Percentiles rank a stretch among this genome's conserved stretches.
phyloP scores from a whole-genome alignment of 2,888 invertebrate genomes.

The Crocallis elinguaria region DNA sequence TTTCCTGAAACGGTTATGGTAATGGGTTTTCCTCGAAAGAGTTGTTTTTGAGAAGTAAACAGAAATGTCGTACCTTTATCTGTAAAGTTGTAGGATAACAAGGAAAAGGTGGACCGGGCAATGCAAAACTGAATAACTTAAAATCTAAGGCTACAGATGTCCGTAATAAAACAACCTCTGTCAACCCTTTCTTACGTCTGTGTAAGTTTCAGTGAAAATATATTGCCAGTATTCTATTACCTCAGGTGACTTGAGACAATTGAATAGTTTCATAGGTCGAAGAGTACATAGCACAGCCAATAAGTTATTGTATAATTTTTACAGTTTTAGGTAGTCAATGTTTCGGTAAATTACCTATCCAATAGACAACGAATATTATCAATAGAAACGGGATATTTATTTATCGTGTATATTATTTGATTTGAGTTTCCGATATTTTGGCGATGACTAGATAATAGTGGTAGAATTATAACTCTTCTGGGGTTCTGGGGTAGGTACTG shows the following conservation, averaged over 20 bases:
- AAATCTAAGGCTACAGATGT: slow-evolving; percentile 34
- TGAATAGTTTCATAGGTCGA: neutral
- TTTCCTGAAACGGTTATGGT: slow-evolving; percentile 38
- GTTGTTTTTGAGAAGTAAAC: slow-evolving; percentile 12
- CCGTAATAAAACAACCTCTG: slow-evolving; percentile 43
- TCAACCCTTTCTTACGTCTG: slow-evolving; percentile 38
- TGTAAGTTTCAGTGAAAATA: slow-evolving; percentile 7
- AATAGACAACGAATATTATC: too few relatives aligned
- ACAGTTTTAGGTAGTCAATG: neutral
- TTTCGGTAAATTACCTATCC: too few relatives aligned
- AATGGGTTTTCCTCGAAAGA: slow-evolving; percentile 32
- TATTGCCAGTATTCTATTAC: slow-evolving; percentile 3
- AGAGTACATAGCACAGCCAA: neutral
- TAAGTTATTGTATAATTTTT: neutral
- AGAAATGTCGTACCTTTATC: slow-evolving; percentile 17
- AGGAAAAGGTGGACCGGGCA: slow-evolving; percentile 34
- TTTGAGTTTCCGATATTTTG: too few relatives aligned
- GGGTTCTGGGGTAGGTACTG: too few relatives aligned
- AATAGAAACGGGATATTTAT: too few relatives aligned
- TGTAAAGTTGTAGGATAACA: slow-evolving; percentile 20
- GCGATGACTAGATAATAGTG: too few relatives aligned
- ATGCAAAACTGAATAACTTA: slow-evolving; percentile 38
- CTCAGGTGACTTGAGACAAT: slow-evolving; percentile 8
- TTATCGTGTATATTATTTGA: too few relatives aligned
- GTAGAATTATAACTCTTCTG: too few relatives aligned